phyloP scores from a whole-genome alignment of 2,888 invertebrate genomes.

The Lomographa bimaculata region DNA sequence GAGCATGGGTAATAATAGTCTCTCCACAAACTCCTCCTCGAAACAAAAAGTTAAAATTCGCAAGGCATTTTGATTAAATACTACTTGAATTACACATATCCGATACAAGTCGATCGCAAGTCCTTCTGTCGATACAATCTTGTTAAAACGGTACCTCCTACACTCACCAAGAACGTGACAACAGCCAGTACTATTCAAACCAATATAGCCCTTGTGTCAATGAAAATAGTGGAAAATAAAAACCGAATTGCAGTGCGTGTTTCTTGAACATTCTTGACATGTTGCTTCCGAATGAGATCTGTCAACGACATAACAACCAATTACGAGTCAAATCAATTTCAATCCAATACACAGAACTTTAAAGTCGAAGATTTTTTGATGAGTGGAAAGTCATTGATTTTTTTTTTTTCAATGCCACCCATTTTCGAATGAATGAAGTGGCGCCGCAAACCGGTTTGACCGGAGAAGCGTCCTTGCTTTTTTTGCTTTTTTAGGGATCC shows the following conservation, averaged over 20 bases:
- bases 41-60: background rate
- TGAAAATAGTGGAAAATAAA: slow-evolving; percentile 30
- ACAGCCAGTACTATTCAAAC: slow-evolving; percentile 22
- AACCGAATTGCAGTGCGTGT: slow-evolving; percentile 45
- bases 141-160: slow-evolving; percentile 50
- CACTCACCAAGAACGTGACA: slow-evolving; percentile 21
- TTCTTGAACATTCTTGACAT: slow-evolving; percentile 48
- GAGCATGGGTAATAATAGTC: too few species aligned
- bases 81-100: slow-evolving; percentile 31
- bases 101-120: slow-evolving; percentile 34
- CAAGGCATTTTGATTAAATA: slow-evolving; percentile 25
- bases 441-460: slow-evolving; percentile 59
- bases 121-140: slow-evolving; percentile 39
- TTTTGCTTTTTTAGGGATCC: slow-evolving; percentile 32
- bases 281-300: slow-evolving; percentile 33
- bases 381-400: slow-evolving; percentile 32
- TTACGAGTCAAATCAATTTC: slow-evolving; percentile 5
- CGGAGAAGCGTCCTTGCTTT: slow-evolving; percentile 36
- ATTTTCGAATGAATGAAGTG: slow-evolving; percentile 60
- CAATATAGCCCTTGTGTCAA: slow-evolving; percentile 35
- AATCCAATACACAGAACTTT: fast-evolving
- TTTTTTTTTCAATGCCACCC: slow-evolving; percentile 51
- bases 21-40: too few species aligned
- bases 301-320: slow-evolving; percentile 6
- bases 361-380: slow-evolving; percentile 26